Evolutionary conservation across 1,140 invertebrate species (phyloP).

Genomic region (Teleopsis dalmanni): DNA sequence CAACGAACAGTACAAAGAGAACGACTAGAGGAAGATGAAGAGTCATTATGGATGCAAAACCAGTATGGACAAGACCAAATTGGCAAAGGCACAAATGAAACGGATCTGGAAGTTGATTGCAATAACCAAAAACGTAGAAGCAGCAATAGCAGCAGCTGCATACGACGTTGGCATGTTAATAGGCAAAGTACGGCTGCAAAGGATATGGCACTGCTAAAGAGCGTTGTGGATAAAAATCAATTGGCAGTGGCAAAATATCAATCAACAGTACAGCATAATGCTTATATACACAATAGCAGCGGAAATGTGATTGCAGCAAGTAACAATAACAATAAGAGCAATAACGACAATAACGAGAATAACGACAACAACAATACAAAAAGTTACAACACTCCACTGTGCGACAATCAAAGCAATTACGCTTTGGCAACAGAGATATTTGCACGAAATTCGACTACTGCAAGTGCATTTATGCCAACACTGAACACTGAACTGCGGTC

Average conservation of each 20-base stretch:
- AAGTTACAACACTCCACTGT: not conserved
- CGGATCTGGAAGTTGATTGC: not conserved
- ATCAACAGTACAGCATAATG: conserved; percentile 29
- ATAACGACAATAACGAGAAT: conserved; percentile 5
- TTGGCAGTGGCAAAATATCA: conserved; percentile 32
- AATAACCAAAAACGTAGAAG: not conserved
- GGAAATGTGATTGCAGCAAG: too few species aligned
- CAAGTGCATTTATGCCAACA: too few species aligned
- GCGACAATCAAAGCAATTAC: too few species aligned
- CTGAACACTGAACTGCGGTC: too few species aligned
- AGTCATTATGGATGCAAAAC: not conserved
- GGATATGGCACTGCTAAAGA: not conserved
- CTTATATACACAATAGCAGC: conserved; percentile 25
- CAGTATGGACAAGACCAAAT: not conserved
- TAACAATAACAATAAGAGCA: not conserved
- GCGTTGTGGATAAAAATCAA: conserved; percentile 27
- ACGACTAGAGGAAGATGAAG: not conserved
- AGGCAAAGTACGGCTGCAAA: not conserved
- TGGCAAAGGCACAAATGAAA: not conserved
- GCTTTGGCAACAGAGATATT: too few species aligned
- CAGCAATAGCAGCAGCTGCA: not conserved
- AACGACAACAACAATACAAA: conserved; percentile 16
- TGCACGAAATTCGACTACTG: too few species aligned
- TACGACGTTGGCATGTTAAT: not conserved
- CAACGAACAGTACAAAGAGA: not conserved